Evolutionary conservation across 2,888 invertebrate species (phyloP), one percentile per base, ranked within the genome.

Genomic region (Drosophila mettleri): DNA sequence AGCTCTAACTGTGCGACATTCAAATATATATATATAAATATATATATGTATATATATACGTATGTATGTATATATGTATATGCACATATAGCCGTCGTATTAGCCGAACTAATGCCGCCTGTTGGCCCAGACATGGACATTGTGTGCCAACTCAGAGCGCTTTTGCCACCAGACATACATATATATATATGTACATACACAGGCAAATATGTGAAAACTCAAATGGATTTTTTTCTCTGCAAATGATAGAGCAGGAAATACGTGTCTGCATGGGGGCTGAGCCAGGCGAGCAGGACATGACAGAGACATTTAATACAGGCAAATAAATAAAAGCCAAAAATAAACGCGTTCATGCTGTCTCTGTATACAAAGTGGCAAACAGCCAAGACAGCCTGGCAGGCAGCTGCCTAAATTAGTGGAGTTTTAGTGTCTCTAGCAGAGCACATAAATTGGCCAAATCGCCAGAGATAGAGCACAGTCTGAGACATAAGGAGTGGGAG

Each of bases 271-370:
- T 2, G 16, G 14, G n/a, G 9, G 24, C 1, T 7, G 5, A 18
- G 33, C 3, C 24, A 5, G 5, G 39, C 24, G 7, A n/a, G 27
- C 59, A 48, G 51, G 41, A 64, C 33, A 51, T 22, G 33, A 77
- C 72, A 72, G 36, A 65, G 60, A 74, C 79, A 81, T 86, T 88
- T 80, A 88, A 83, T 83, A 84, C 78, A 78, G 69, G 61, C 81
- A 88, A 84, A 84, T 88, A 84, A 82, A 82, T 86, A 86, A 67
- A 66, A 66, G 71, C 71, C 61, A 60, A 78, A 79, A 81, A 79
- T 74, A 79, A 81, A 70, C 62, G 81, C 58, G 54, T 16, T 41
- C 39, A 46, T 22, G 70, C 43, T 43, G 43, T 45, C 34, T 58
- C 48, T 69, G 77, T 68, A 55, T 72, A 75, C 77, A 74, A 63